Evolutionary conservation across 2,888 invertebrate species (phyloP).

Genomic region (Aphelenchoides bicaudatus): DNA sequence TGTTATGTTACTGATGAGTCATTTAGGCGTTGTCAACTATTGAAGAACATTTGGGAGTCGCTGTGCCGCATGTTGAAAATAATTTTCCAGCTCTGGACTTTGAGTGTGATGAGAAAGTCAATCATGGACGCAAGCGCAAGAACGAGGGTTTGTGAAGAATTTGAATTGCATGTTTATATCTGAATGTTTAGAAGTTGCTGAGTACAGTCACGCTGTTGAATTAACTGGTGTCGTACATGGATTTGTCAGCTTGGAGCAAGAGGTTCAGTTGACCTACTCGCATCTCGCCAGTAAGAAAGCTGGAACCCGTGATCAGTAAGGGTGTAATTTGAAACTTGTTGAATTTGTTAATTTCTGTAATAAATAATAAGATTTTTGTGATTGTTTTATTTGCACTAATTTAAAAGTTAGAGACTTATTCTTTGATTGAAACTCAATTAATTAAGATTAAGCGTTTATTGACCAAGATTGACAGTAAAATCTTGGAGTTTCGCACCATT

Average conservation of each 20-base stretch:
- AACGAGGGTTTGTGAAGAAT: slow-evolving; percentile 28
- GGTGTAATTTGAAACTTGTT: too few species aligned
- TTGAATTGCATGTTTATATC: not conserved
- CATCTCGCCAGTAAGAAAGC: too few species aligned
- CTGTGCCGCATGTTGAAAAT: slow-evolving; percentile 81
- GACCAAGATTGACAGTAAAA: too few species aligned
- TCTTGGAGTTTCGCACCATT: too few species aligned
- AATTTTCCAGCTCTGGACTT: slow-evolving; percentile 84
- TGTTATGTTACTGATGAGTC: not conserved
- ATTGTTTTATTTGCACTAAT: too few species aligned
- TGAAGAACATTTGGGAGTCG: slow-evolving; percentile 92
- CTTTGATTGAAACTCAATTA: too few species aligned
- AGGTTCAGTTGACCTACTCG: slow-evolving; percentile 69
- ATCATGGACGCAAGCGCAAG: slow-evolving; percentile 74
- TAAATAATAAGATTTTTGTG: too few species aligned
- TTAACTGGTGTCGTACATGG: slow-evolving; percentile 83
- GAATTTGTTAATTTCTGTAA: too few species aligned
- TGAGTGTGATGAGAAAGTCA: slow-evolving; percentile 96
- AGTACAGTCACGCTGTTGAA: slow-evolving; percentile 74
- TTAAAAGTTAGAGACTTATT: too few species aligned
- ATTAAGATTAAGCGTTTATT: too few species aligned
- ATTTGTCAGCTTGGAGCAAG: slow-evolving; percentile 79
- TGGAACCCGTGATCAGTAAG: too few species aligned
- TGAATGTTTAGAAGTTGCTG: not conserved
- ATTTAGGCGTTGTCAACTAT: slow-evolving; percentile 82